Percentiles rank a stretch among this genome's conserved stretches.
Evolutionary conservation across 2,797 vertebrate genomes (phyloP).

Genomic region (Ptychadena robeensis): DNA sequence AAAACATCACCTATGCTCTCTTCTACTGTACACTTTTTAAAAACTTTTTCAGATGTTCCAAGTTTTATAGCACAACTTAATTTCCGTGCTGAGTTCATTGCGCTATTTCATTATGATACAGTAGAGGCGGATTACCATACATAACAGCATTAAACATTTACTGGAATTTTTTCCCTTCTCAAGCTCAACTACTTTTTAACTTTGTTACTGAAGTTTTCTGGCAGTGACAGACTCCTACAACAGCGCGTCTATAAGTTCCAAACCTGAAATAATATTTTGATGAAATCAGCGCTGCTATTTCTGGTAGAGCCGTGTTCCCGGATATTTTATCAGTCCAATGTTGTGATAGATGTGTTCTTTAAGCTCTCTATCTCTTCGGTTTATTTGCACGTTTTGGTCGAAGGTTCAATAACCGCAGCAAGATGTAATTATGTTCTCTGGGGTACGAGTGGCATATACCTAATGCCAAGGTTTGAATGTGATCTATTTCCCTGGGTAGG

Average conservation of each 20-base stretch:
- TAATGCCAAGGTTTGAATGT: conserved; percentile 40
- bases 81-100: conserved; percentile 6
- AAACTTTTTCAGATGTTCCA: neutral
- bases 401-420: conserved; percentile 39
- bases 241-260: neutral
- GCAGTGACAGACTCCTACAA: neutral
- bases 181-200: conserved; percentile 8
- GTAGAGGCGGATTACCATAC: neutral
- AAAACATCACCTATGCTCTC: neutral
- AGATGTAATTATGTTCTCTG: conserved; percentile 57
- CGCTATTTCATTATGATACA: neutral
- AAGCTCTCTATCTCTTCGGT: conserved; percentile 54
- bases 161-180: conserved; percentile 11
- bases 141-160: conserved; percentile 23
- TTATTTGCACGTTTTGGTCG: conserved; percentile 53
- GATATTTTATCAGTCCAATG: conserved; percentile 53
- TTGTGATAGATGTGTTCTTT: conserved; percentile 44
- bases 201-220: conserved; percentile 41
- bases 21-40: too few species aligned
- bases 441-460: conserved; percentile 46
- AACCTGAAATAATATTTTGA: conserved; percentile 51
- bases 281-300: conserved; percentile 54
- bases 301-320: conserved; percentile 35
- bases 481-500: conserved; percentile 44
- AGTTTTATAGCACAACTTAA: neutral